Evolutionary conservation across 1,140 invertebrate genomes (phyloP), one percentile per base, ranked within the genome.

Genomic region (Schlechtendalia chinensis): DNA sequence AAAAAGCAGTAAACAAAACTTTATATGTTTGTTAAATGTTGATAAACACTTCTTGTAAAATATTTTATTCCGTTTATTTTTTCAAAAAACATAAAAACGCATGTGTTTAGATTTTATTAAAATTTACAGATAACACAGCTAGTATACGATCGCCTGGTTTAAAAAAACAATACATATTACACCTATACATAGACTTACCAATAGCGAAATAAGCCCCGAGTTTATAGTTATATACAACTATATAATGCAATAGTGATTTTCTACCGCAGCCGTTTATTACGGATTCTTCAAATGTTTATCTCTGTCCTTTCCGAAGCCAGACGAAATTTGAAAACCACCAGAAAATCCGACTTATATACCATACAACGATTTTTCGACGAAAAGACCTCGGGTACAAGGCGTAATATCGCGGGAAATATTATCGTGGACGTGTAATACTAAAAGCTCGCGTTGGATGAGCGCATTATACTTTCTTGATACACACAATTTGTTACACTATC

Each of bases 401-500:
- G 29, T 17, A 65, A 32, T 65, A n/a, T 8, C 29, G 32, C 29
- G 29, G 8, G 32, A 39, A 39, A 27, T n/a, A 32, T 65, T 65
- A 65, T 39, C 17, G 17, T 65, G 29, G 27, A 27, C 61, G 61
- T 65, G 4, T 65, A 65, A 65, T 65, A 65, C 27, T 29, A 65
- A 32, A 65, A 65, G 29, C 17, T 27, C 29, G 61, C 19, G 29
- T 65, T 12, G 61, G 17, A n/a, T 65, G 19, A 65, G 29, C 61
- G n/a, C 27, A 14, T 6, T 17, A 14, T 29, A 65, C 19, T 65
- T 65, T 65, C 29, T 32, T 65, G 27, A 65, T 16, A 32, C 61
- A 5, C 32, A 19, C 32, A 65, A 65, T 65, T 65, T 32, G 61
- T 65, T 65, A 65, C 27, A 65, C 27, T 65, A 32, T 65, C 61